Conservation (phyloP, 2,797 vertebrate species). For the Neosilurus hyrtlii region DNA sequence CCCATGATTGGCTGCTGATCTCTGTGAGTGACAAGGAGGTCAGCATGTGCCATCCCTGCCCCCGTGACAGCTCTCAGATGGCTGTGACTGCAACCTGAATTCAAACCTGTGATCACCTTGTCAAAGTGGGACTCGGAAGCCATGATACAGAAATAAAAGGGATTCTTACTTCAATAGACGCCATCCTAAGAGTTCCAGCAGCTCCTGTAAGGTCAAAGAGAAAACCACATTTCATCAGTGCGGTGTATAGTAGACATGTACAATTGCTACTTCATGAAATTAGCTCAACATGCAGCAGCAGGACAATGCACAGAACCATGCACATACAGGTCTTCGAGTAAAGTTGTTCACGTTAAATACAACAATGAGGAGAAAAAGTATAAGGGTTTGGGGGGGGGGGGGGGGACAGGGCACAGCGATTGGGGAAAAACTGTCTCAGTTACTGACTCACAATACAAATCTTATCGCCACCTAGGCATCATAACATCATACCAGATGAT, state of each 20-base stretch:
- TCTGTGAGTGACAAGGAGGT: too few species aligned
- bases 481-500: too few species aligned
- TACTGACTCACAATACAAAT: too few species aligned
- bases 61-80: too few species aligned
- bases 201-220: constrained; percentile 56
- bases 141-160: background rate
- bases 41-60: too few species aligned
- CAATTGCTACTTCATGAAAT: background rate
- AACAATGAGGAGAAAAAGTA: background rate
- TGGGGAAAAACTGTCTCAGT: too few species aligned
- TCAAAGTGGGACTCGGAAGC: background rate
- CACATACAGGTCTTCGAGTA: background rate
- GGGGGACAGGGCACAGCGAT: too few species aligned
- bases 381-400: background rate
- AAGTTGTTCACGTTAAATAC: background rate
- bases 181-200: constrained; percentile 62
- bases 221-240: background rate
- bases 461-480: too few species aligned
- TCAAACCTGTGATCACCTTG: too few species aligned
- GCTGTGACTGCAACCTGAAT: too few species aligned
- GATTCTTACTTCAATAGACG: constrained; percentile 67
- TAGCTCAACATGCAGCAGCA: background rate
- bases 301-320: background rate
- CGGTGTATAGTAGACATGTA: background rate
- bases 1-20: too few species aligned